Evolutionary conservation across 2,888 invertebrate species (phyloP).

Genomic region (Idaea straminata): DNA sequence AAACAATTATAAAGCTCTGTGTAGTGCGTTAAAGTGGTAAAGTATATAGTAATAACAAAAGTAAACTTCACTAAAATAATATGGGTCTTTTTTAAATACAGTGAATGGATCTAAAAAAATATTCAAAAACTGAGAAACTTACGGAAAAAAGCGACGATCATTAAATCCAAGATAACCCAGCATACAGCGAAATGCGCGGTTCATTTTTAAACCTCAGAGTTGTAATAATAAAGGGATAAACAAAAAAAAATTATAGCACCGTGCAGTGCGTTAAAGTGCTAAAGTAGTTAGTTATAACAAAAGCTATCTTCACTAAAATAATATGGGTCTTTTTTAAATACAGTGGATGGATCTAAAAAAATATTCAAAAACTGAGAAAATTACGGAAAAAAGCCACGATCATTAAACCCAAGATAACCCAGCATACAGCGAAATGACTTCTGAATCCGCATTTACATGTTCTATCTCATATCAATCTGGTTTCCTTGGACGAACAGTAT

Average conservation of each 20-base stretch:
- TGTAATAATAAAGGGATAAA: too few relatives aligned
- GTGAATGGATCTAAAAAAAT: background rate
- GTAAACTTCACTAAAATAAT: too few relatives aligned
- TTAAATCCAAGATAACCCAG: slow-evolving; percentile 2
- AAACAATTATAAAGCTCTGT: too few relatives aligned
- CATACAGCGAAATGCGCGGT: slow-evolving; percentile 5
- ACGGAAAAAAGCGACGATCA: background rate
- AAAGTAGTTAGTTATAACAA: too few relatives aligned
- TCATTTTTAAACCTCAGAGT: too few relatives aligned
- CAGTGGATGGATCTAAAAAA: background rate
- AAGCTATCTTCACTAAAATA: too few relatives aligned
- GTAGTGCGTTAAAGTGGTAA: too few relatives aligned
- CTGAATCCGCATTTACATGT: slow-evolving; percentile 36
- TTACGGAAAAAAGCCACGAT: background rate
- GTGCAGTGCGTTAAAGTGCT: too few relatives aligned
- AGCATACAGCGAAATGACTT: slow-evolving; percentile 15
- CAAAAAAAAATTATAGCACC: too few relatives aligned
- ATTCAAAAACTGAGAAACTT: background rate
- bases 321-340: too few relatives aligned
- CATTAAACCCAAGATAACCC: background rate
- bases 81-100: too few relatives aligned
- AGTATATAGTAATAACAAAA: too few relatives aligned
- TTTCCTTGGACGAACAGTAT: slow-evolving; percentile 46
- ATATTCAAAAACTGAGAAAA: background rate
- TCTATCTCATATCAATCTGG: slow-evolving; percentile 47